phyloP scores from a whole-genome alignment of 1,140 invertebrate genomes.

The Diachasma alloeum region DNA sequence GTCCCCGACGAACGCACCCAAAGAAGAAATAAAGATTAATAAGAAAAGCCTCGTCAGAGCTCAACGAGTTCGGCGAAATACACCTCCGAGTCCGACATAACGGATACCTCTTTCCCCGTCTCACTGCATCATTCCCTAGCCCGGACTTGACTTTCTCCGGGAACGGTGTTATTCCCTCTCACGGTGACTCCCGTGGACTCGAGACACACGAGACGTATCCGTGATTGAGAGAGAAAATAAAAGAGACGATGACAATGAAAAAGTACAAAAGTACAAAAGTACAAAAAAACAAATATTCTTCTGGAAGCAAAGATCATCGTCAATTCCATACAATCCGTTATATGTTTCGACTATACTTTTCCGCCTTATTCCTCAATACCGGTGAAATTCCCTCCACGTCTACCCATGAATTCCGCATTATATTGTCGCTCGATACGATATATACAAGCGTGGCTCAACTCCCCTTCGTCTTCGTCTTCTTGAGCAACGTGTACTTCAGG shows the following conservation, averaged over 20 bases:
- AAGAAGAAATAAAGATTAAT: background rate
- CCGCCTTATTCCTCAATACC: background rate
- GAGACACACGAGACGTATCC: background rate
- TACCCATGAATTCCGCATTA: conserved; percentile 15
- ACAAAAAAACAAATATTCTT: too few species aligned
- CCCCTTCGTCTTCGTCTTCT: conserved; percentile 13
- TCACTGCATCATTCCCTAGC: background rate
- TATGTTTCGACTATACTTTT: background rate
- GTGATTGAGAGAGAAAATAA: background rate
- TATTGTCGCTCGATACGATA: conserved; percentile 16
- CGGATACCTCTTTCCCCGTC: conserved; percentile 2
- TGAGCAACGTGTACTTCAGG: conserved; percentile 42
- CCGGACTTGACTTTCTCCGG: conserved; percentile 12
- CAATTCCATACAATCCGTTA: background rate
- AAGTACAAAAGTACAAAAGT: too few species aligned
- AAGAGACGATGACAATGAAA: background rate
- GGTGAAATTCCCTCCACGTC: background rate
- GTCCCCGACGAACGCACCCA: background rate
- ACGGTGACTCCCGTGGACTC: background rate
- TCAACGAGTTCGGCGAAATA: conserved; percentile 14
- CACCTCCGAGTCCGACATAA: conserved; percentile 14
- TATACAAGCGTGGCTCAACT: background rate
- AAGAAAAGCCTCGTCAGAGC: background rate
- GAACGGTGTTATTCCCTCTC: conserved; percentile 10
- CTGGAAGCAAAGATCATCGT: too few species aligned